Conservation (phyloP, 1,140 invertebrate species). For the Rhagoletis pomonella region DNA sequence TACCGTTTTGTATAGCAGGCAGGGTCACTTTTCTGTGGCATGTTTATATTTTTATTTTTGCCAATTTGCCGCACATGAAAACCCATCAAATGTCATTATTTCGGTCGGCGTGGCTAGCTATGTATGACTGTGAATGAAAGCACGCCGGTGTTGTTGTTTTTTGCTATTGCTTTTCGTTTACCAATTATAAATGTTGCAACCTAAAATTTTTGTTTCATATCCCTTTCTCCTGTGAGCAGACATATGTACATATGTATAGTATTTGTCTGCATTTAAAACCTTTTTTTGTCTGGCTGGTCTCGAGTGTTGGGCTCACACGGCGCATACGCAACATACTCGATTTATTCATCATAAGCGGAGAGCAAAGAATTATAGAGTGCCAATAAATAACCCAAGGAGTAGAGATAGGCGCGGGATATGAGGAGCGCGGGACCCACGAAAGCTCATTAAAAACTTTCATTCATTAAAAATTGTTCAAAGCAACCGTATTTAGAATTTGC, state of each 20-base stretch:
- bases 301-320: background rate
- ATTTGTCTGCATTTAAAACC: too few species aligned
- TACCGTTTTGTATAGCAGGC: background rate
- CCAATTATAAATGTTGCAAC: background rate
- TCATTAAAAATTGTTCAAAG: too few species aligned
- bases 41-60: constrained; percentile 17
- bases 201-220: background rate
- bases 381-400: background rate
- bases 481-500: too few species aligned
- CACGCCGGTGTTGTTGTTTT: background rate
- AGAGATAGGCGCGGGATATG: background rate
- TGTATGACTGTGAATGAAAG: constrained; percentile 1
- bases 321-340: background rate
- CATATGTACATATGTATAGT: background rate
- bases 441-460: too few species aligned
- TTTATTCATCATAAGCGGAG: background rate
- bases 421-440: too few species aligned
- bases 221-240: background rate
- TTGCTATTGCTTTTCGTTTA: background rate
- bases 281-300: too few species aligned
- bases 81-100: constrained; percentile 54
- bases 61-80: constrained; percentile 38
- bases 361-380: background rate
- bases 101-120: background rate
- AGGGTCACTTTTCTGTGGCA: background rate